Conservation (phyloP, 2,888 invertebrate species). For the Zonitis immaculata region DNA sequence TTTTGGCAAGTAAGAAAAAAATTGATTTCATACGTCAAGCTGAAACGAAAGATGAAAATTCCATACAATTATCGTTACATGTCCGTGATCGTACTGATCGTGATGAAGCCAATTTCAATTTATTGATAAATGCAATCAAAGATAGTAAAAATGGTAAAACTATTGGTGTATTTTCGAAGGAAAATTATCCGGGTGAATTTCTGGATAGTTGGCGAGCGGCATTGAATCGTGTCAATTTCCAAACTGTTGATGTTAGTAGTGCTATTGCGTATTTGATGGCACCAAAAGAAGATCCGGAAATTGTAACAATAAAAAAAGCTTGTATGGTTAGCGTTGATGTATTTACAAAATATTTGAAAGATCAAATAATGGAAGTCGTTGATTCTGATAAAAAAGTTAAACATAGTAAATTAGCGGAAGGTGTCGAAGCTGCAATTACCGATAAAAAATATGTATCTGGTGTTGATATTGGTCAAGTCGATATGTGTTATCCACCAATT, state of each 20-base stretch:
- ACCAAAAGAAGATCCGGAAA: conserved; percentile 90
- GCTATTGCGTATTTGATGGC: conserved; percentile 84
- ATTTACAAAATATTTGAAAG: conserved; percentile 93
- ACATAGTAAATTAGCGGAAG: conserved; percentile 91
- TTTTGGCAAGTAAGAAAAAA: conserved; percentile 96
- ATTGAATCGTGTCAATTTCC: conserved; percentile 73
- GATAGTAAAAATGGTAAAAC: conserved; percentile 84
- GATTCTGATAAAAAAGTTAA: conserved; percentile 98
- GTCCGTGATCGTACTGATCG: conserved; percentile 88
- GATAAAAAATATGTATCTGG: conserved; percentile 94
- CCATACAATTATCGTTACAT: conserved; percentile 76
- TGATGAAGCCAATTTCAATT: conserved; percentile 85
- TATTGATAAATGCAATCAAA: conserved; percentile 72
- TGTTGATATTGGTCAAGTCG: conserved; percentile 83
- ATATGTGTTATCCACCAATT: conserved; percentile 98
- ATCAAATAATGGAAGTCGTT: conserved; percentile 97
- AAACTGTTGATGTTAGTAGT: conserved; percentile 81
- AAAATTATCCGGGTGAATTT: conserved; percentile 90
- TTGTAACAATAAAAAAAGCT: conserved; percentile 87
- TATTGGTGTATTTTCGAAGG: conserved; percentile 87
- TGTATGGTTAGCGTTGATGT: conserved; percentile 90
- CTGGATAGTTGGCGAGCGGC: conserved; percentile 84
- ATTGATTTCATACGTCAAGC: conserved; percentile 92
- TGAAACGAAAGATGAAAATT: conserved; percentile 79
- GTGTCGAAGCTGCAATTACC: conserved; percentile 87